Conservation (phyloP, 2,888 invertebrate species). For the Cerastis rubricosa region DNA sequence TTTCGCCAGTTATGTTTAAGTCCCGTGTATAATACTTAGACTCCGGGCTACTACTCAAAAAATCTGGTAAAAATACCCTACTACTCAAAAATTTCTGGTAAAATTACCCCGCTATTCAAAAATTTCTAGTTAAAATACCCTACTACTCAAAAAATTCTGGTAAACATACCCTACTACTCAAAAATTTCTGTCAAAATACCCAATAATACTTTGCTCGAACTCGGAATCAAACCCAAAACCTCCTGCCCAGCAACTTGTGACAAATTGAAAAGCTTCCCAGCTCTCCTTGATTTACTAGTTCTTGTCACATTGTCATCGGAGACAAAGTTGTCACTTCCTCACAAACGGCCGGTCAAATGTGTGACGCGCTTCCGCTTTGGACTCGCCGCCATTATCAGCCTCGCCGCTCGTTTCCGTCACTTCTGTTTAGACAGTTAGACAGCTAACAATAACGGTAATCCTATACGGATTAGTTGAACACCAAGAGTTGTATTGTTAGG, state of each 20-base stretch:
- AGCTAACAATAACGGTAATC: constrained; percentile 53
- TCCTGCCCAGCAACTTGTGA: background rate
- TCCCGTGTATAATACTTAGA: background rate
- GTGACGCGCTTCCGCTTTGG: constrained; percentile 56
- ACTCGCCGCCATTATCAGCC: constrained; percentile 65
- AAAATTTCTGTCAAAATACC: too few species aligned
- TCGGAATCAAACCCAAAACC: background rate
- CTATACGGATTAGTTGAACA: constrained; percentile 32
- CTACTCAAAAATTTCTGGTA: too few species aligned
- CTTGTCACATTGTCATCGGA: constrained; percentile 27
- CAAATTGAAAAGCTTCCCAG: background rate
- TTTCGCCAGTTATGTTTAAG: too few species aligned
- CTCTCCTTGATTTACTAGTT: background rate
- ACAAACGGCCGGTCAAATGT: constrained; percentile 50
- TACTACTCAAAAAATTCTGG: background rate
- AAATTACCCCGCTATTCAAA: too few species aligned
- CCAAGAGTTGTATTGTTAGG: constrained; percentile 10
- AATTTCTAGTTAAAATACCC: too few species aligned
- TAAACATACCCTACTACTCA: too few species aligned
- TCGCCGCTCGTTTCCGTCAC: constrained; percentile 67
- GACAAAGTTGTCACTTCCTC: constrained; percentile 67
- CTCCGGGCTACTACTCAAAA: background rate
- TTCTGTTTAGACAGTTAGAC: constrained; percentile 52
- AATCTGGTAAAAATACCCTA: background rate
- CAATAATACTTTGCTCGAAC: background rate